Evolutionary conservation across 2,113 vertebrate species (phyloP).

Genomic region (Asarcornis scutulata): DNA sequence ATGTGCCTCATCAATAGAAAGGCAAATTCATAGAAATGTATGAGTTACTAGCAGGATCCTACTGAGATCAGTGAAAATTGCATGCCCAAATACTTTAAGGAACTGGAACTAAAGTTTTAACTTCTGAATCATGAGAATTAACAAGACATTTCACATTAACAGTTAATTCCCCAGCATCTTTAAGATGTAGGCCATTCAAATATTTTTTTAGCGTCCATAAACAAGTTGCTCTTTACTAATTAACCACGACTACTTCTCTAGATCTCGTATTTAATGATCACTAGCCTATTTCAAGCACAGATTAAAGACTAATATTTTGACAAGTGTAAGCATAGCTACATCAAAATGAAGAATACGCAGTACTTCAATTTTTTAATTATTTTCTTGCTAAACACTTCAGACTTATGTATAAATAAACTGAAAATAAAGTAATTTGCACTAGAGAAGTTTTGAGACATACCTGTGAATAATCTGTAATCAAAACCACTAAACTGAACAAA

Average conservation of each 20-base stretch:
- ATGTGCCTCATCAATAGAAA: neutral
- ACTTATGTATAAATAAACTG: neutral
- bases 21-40: neutral
- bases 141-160: neutral
- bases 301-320: slow-evolving; percentile 23
- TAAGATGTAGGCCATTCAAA: neutral
- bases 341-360: neutral
- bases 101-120: neutral
- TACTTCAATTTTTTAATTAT: neutral
- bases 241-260: neutral
- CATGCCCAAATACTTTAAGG: neutral
- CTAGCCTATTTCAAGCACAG: neutral
- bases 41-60: neutral
- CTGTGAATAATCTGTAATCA: neutral
- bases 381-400: slow-evolving; percentile 9
- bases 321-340: neutral
- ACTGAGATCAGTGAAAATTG: neutral
- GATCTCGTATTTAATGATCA: slow-evolving; percentile 21
- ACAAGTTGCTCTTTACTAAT: slow-evolving; percentile 29
- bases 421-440: neutral
- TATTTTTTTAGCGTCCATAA: neutral
- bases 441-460: neutral
- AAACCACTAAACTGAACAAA: neutral
- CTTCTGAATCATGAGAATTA: neutral
- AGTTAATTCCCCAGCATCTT: neutral